Evolutionary conservation across 2,113 vertebrate genomes (phyloP).

Genomic region (Dryoscopus gambensis): DNA sequence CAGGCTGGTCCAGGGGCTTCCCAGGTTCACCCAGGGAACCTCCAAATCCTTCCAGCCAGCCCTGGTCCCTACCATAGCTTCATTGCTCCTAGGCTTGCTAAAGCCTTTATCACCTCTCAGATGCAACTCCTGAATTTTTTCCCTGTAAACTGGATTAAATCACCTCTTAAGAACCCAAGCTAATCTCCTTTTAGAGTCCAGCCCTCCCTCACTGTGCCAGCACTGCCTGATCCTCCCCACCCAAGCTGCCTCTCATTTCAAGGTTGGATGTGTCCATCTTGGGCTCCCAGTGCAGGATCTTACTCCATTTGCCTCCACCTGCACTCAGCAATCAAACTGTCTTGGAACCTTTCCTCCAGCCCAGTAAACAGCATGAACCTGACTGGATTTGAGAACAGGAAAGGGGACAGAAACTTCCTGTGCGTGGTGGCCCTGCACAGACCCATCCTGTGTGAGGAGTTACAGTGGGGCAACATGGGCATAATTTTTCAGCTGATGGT

Average conservation of each 20-base stretch:
- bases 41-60: neutral
- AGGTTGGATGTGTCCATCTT: constrained; percentile 14
- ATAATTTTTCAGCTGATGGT: neutral
- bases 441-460: neutral
- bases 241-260: constrained; percentile 31
- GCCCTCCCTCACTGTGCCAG: neutral
- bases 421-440: fast-evolving
- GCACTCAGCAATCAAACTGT: constrained; percentile 42
- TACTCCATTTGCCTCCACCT: neutral
- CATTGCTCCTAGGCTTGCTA: neutral
- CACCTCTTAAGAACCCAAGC: neutral
- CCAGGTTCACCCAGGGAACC: neutral
- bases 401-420: neutral
- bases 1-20: neutral
- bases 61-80: neutral
- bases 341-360: constrained; percentile 1
- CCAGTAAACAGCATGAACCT: neutral
- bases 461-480: fast-evolving
- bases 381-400: neutral
- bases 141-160: neutral
- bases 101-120: neutral
- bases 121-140: neutral
- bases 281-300: neutral
- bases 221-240: neutral
- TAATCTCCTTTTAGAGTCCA: neutral